Conservation (phyloP, 2,888 invertebrate genomes). For the Stenodema calcarata region DNA sequence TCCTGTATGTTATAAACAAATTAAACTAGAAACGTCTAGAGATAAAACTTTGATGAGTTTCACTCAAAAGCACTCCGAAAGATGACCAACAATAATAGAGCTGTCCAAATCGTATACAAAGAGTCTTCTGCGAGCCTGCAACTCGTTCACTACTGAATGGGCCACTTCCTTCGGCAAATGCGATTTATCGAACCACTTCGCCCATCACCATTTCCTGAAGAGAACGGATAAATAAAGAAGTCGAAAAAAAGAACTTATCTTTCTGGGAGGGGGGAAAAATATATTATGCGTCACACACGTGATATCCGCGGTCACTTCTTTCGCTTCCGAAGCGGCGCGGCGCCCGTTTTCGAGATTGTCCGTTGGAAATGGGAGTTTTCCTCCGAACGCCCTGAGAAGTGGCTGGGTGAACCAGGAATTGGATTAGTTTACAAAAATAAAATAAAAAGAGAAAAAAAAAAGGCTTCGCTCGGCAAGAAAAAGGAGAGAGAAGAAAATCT, state of each 20-base stretch:
- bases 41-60: too few relatives aligned
- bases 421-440: conserved; percentile 18
- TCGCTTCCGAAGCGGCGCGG: too few relatives aligned
- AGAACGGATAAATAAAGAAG: neutral
- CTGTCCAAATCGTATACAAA: neutral
- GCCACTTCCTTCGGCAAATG: conserved; percentile 6
- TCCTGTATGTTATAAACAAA: too few relatives aligned
- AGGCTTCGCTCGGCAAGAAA: neutral
- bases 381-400: too few relatives aligned
- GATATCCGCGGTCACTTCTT: neutral
- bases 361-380: conserved; percentile 4
- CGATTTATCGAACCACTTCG: conserved; percentile 15
- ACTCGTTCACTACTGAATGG: neutral
- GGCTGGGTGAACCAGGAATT: neutral
- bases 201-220: too few relatives aligned
- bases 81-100: too few relatives aligned
- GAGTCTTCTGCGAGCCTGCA: neutral
- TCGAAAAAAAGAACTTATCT: neutral
- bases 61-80: too few relatives aligned
- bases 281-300: conserved; percentile 16
- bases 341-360: conserved; percentile 6
- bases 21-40: too few relatives aligned
- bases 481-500: neutral
- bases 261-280: conserved; percentile 1
- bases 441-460: neutral